phyloP scores from a whole-genome alignment of 1,140 invertebrate genomes.

The Pogonus chalceus region DNA sequence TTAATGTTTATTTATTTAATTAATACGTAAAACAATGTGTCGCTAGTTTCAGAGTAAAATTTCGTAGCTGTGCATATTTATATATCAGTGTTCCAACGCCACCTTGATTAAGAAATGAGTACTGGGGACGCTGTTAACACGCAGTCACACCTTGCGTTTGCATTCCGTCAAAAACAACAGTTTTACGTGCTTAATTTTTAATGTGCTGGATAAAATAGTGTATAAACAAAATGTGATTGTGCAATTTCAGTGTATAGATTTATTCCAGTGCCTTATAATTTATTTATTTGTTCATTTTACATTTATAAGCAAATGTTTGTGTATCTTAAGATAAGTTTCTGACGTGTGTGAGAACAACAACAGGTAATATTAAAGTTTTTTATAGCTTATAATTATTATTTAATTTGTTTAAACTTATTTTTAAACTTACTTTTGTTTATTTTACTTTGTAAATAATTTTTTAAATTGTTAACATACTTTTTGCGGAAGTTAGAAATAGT shows the following conservation, averaged over 20 bases:
- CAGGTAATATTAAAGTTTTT: neutral
- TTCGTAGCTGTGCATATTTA: too few relatives aligned
- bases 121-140: slow-evolving; percentile 6
- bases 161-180: slow-evolving; percentile 7
- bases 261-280: neutral
- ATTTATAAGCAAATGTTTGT: neutral
- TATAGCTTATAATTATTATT: neutral
- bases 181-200: neutral
- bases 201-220: neutral
- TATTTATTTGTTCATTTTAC: neutral
- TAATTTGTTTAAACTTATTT: too few relatives aligned
- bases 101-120: slow-evolving; percentile 1
- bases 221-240: slow-evolving; percentile 6
- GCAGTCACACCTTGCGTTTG: slow-evolving; percentile 2
- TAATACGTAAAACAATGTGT: too few relatives aligned
- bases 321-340: neutral
- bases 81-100: too few relatives aligned
- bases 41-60: too few relatives aligned
- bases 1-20: too few relatives aligned
- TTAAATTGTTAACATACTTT: neutral
- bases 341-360: neutral
- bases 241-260: neutral
- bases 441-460: neutral
- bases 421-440: neutral
- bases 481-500: slow-evolving; percentile 6